phyloP scores from a whole-genome alignment of 2,113 vertebrate genomes.

The Erythrocercus mccallii region DNA sequence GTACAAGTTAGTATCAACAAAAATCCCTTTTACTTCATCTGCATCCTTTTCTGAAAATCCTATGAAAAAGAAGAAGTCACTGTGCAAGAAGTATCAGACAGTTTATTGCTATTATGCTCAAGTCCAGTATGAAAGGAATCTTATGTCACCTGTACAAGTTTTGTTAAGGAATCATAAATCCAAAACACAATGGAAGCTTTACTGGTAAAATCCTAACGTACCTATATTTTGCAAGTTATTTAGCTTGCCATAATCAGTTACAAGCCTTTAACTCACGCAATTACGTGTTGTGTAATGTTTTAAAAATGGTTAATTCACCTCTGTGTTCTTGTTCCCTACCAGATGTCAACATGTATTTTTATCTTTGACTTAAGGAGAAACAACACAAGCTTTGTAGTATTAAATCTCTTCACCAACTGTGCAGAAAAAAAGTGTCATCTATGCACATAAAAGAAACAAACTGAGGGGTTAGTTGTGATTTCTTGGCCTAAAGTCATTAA shows the following conservation, averaged over 20 bases:
- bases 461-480: neutral
- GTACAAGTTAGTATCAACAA: conserved; percentile 98
- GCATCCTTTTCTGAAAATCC: conserved; percentile 98
- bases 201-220: neutral
- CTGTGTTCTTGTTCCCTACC: neutral
- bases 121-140: neutral
- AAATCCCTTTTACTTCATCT: conserved; percentile 98
- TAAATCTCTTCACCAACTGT: neutral
- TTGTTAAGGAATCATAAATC: neutral
- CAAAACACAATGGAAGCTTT: neutral
- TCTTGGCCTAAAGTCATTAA: neutral
- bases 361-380: neutral
- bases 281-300: neutral
- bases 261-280: neutral
- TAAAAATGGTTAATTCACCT: neutral
- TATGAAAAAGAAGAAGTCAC: conserved; percentile 40
- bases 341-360: neutral
- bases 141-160: neutral
- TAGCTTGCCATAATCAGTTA: neutral
- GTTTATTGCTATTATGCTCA: neutral
- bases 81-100: neutral
- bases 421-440: neutral
- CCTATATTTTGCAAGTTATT: neutral
- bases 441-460: neutral
- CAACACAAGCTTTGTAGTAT: neutral